A percentile compares a stretch with the other conserved stretches of the same genome.
These are phyloP conservation scores for Tadarida brasiliensis DNA, from an alignment of 2,797 vertebrate genomes.

Conservation along the genomic window DNA sequence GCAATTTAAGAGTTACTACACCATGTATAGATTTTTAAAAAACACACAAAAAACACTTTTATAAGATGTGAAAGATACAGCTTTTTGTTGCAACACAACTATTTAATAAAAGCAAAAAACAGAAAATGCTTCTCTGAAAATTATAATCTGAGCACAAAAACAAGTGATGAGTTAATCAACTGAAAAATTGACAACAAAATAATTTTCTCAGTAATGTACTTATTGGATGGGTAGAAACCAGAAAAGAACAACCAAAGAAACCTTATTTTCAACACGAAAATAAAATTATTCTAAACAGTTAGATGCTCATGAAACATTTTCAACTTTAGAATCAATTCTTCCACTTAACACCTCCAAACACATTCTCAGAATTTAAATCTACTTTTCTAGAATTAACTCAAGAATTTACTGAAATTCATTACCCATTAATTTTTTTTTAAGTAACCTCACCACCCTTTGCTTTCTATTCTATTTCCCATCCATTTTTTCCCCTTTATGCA, in stretches of 20 bases:
- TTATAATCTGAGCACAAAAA: slow-evolving; percentile 33
- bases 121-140: slow-evolving; percentile 27
- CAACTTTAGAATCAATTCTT: slow-evolving; percentile 31
- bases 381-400: slow-evolving; percentile 14
- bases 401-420: slow-evolving; percentile 26
- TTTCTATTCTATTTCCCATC: not conserved
- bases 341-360: not conserved
- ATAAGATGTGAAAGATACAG: not conserved
- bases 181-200: slow-evolving; percentile 49
- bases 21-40: not conserved
- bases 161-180: not conserved
- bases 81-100: not conserved
- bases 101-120: not conserved
- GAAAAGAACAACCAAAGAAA: not conserved
- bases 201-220: slow-evolving; percentile 27
- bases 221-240: not conserved
- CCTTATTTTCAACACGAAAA: slow-evolving; percentile 35
- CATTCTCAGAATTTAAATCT: not conserved
- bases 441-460: not conserved
- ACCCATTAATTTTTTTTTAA: not conserved
- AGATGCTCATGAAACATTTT: slow-evolving; percentile 37
- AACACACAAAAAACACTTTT: not conserved
- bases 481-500: not conserved
- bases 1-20: not conserved
- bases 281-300: slow-evolving; percentile 46